Conservation (phyloP, 1,140 invertebrate genomes). For the Cotesia typhae region DNA sequence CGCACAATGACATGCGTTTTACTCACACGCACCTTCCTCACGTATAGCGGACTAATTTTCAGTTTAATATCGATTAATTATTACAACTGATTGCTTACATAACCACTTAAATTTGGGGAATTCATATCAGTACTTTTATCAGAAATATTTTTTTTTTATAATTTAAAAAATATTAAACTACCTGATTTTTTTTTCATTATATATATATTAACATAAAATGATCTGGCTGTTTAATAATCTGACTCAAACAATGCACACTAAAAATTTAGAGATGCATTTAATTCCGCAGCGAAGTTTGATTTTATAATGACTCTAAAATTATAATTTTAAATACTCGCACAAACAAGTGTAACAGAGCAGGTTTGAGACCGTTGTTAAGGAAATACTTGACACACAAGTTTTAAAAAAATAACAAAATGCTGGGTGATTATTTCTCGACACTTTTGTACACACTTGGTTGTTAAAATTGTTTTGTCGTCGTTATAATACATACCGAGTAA, state of each 20-base stretch:
- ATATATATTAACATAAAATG: too few relatives aligned
- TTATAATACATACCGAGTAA: conserved; percentile 4
- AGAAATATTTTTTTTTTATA: too few relatives aligned
- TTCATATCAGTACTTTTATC: too few relatives aligned
- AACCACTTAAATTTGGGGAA: too few relatives aligned
- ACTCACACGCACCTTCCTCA: conserved; percentile 38
- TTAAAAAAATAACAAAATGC: conserved; percentile 18
- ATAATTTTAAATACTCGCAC: neutral
- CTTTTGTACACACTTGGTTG: conserved; percentile 28
- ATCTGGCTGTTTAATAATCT: too few relatives aligned
- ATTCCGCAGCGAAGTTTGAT: neutral
- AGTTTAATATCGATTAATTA: too few relatives aligned
- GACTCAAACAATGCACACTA: too few relatives aligned
- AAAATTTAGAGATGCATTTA: neutral
- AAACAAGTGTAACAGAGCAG: neutral
- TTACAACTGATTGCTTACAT: conserved; percentile 40
- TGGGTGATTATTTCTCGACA: conserved; percentile 29
- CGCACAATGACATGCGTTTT: conserved; percentile 63
- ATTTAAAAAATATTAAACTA: too few relatives aligned
- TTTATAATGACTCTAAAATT: neutral
- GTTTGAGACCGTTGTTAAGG: conserved; percentile 11
- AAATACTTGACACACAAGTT: conserved; percentile 20
- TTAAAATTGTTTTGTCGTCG: conserved; percentile 35
- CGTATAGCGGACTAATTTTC: too few relatives aligned
- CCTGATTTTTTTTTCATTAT: too few relatives aligned